Conservation (phyloP, 1,140 invertebrate species). For the Drosophila busckii region DNA sequence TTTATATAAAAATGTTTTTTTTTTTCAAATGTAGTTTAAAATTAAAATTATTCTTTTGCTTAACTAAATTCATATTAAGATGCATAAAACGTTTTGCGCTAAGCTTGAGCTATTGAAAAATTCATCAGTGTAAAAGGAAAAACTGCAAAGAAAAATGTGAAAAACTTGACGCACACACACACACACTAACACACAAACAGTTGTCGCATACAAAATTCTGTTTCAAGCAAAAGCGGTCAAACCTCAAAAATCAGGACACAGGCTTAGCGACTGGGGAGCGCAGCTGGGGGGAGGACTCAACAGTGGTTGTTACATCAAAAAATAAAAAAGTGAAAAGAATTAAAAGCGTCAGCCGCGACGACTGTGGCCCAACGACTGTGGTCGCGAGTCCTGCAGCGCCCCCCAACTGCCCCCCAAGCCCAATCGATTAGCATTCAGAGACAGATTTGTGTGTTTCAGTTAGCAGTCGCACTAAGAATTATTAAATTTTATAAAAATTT, state of each 20-base stretch:
- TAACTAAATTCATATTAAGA: no score
- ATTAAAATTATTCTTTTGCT: background rate
- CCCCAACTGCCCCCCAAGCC: slow-evolving; percentile 2
- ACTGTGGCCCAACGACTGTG: slow-evolving; percentile 54
- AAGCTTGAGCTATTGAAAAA: no score
- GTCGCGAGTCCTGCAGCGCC: slow-evolving; percentile 37
- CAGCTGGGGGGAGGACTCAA: slow-evolving; percentile 6
- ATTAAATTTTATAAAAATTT: slow-evolving; percentile 55
- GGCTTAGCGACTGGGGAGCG: background rate
- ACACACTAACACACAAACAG: slow-evolving; percentile 19
- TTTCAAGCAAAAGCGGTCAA: slow-evolving; percentile 54
- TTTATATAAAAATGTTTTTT: no score
- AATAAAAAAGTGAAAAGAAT: slow-evolving; percentile 56
- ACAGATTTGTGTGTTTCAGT: slow-evolving; percentile 39
- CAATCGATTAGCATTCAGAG: slow-evolving; percentile 71
- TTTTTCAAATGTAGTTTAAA: no score
- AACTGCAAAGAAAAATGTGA: background rate
- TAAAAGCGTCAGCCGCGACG: slow-evolving; percentile 68
- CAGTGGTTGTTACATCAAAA: slow-evolving; percentile 4
- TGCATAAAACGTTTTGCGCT: no score
- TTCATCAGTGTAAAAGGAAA: slow-evolving; percentile 6
- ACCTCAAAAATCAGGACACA: slow-evolving; percentile 47
- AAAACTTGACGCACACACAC: background rate
- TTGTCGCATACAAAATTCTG: slow-evolving; percentile 50
- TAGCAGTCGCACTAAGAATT: slow-evolving; percentile 40